Percentiles rank a stretch among this genome's conserved stretches.
These are phyloP conservation scores for Podotricha telesiphe DNA, from an alignment of 2,888 invertebrate genomes.

Conservation along the genomic window DNA sequence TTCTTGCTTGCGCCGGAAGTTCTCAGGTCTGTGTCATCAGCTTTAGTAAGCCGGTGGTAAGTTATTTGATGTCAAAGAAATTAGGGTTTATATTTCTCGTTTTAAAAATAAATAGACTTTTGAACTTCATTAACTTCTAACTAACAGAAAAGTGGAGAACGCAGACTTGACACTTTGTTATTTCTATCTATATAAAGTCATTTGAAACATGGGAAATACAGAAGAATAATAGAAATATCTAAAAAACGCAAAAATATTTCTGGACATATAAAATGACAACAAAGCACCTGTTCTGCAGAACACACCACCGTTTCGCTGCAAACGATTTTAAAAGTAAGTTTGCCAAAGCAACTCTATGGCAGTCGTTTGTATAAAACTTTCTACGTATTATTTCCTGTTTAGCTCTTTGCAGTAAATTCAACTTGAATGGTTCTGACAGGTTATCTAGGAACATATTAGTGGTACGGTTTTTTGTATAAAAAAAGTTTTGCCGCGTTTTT, in stretches of 20 bases:
- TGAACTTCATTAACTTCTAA: too few species aligned
- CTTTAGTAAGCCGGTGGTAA: too few species aligned
- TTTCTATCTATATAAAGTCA: too few species aligned
- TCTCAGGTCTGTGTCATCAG: too few species aligned
- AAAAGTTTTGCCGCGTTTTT: constrained; percentile 33
- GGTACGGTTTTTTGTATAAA: constrained; percentile 43
- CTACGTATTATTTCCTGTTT: constrained; percentile 47
- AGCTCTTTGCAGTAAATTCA: constrained; percentile 44
- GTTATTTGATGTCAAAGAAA: too few species aligned
- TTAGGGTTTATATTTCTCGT: too few species aligned
- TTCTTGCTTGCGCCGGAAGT: too few species aligned
- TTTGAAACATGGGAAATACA: too few species aligned
- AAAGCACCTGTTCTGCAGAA: constrained; percentile 25
- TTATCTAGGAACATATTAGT: constrained; percentile 49
- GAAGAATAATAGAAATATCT: too few species aligned
- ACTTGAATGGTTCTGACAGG: constrained; percentile 48
- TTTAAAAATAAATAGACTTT: too few species aligned
- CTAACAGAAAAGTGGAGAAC: too few species aligned
- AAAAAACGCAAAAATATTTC: not conserved
- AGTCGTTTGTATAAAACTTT: constrained; percentile 71
- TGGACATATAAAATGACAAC: constrained; percentile 3
- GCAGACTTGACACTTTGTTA: too few species aligned
- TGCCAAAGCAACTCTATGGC: constrained; percentile 65
- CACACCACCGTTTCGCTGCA: constrained; percentile 45
- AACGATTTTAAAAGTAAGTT: constrained; percentile 62